phyloP scores from a whole-genome alignment of 2,113 vertebrate genomes.

The Colaptes auratus region DNA sequence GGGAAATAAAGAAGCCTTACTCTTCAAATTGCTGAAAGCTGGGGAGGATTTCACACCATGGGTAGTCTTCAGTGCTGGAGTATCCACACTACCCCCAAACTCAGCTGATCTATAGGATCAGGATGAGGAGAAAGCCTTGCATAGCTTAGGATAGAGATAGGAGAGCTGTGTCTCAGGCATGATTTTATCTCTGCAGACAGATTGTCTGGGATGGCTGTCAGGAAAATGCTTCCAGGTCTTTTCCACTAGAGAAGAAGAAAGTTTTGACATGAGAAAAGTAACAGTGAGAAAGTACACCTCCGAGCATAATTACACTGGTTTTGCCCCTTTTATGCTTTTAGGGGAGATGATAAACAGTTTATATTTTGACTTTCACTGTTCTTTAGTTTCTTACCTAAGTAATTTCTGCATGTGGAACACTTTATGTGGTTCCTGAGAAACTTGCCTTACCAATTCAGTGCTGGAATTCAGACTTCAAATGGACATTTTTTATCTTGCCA shows the following conservation, averaged over 20 bases:
- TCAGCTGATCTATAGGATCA: not conserved
- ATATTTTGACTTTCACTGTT: not conserved
- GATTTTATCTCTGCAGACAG: not conserved
- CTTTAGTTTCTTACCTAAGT: not conserved
- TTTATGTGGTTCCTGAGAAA: not conserved
- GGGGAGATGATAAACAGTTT: not conserved
- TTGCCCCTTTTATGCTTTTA: not conserved
- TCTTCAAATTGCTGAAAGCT: not conserved
- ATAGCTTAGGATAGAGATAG: not conserved
- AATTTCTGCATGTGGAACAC: not conserved
- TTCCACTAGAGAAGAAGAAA: not conserved
- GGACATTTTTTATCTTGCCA: conserved; percentile 38
- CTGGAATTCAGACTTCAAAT: conserved; percentile 6
- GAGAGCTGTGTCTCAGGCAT: not conserved
- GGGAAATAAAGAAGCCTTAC: not conserved
- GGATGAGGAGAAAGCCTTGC: not conserved
- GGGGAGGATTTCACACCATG: not conserved
- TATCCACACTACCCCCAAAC: fast-evolving
- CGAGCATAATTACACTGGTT: not conserved
- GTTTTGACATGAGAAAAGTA: not conserved
- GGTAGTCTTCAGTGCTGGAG: not conserved
- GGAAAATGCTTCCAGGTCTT: not conserved
- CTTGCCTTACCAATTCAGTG: not conserved
- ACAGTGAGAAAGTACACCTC: not conserved
- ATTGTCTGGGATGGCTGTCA: not conserved